phyloP scores from a whole-genome alignment of 2,113 vertebrate genomes.

The Ceyx margarethae region DNA sequence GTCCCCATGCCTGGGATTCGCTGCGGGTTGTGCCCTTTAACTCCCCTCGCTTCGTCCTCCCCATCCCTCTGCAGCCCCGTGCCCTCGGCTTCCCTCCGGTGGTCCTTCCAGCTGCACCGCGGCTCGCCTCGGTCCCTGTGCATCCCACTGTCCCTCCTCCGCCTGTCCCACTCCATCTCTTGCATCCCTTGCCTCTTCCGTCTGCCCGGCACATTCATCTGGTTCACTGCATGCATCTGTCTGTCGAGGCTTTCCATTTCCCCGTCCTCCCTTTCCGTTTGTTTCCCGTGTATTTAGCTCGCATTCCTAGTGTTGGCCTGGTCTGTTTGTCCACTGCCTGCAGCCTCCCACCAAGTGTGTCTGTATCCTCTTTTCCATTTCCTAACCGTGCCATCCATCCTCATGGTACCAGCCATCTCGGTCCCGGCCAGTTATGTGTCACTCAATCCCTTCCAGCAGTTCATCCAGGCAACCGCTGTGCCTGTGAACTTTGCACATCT shows the following conservation, averaged over 20 bases:
- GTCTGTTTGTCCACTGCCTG: neutral
- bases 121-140: neutral
- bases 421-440: neutral
- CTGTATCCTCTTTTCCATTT: neutral
- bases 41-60: neutral
- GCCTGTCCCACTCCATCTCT: conserved; percentile 19
- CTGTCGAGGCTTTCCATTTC: neutral
- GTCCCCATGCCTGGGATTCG: neutral
- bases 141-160: neutral
- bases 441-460: neutral
- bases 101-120: neutral
- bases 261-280: neutral
- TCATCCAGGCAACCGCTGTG: neutral
- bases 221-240: neutral
- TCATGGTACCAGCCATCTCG: neutral
- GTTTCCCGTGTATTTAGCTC: neutral
- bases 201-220: neutral
- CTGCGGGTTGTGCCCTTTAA: neutral
- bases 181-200: neutral
- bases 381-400: neutral
- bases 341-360: neutral
- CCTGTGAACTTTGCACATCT: conserved; percentile 58
- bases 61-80: neutral
- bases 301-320: neutral
- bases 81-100: neutral